Evolutionary conservation across 2,888 invertebrate genomes (phyloP), one percentile per base, ranked within the genome.

Genomic region (Drosophila koepferae): DNA sequence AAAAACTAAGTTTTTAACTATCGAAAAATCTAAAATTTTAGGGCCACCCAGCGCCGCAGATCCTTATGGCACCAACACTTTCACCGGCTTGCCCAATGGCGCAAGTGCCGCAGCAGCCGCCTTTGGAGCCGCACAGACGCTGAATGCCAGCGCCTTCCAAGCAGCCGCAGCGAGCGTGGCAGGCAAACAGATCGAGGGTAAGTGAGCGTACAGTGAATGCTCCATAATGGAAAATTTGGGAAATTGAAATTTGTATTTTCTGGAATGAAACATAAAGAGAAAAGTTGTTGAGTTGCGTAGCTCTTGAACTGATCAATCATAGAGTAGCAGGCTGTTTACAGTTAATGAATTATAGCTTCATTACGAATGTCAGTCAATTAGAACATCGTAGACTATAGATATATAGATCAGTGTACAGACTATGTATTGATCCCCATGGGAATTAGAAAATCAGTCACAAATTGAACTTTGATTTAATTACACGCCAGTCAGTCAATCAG

Each of bases 111-210:
- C 84, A 43, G 55, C 40, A 8, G 74, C 64, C 34, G 80, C 89
- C 9, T 85, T 69, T 63, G 84, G 84, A 54, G 92, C 93, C 60
- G 88, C 90, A 6, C 94, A 95, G 72, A 94, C 95, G 67, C 94
- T 95, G 64, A 94, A 94, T 79, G 94, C 92, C 75, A 94, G 94
- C 67, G 95, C 96, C 79, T 94, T 96, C 74, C 95, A 96, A 53
- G 95, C 96, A 48, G 95, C 96, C 44, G 96, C 96, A 36, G 96
- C 96, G 31, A 96, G 96, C 8, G 96, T 96, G 58, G 96, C 97
- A 75, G 97, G 97, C 73, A 98, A 98, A 93, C 98, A 99, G 94
- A 96, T 98, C 90, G 98, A 99, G 95, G 97, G 96, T 96, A 93
- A 92, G 89, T 80, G 3, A 1, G 1, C 8, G 9, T n/a, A 31